Percentiles rank a stretch among this genome's conserved stretches.
phyloP scores from a whole-genome alignment of 2,888 invertebrate species.

The Exephanes ischioxanthus region DNA sequence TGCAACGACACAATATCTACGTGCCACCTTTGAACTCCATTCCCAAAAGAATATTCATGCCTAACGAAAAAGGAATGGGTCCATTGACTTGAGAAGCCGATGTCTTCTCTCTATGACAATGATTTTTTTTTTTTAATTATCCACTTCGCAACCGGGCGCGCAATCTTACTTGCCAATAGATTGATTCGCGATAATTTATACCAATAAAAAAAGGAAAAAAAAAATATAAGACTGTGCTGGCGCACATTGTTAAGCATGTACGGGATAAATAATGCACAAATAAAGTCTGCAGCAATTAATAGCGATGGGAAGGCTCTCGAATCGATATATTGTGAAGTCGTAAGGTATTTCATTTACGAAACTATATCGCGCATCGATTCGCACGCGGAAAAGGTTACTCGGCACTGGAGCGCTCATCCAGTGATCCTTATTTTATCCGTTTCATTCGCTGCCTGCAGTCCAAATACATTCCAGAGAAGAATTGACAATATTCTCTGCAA shows the following conservation, averaged over 20 bases:
- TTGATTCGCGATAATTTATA: slow-evolving; percentile 13
- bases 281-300: slow-evolving; percentile 26
- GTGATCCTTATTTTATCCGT: neutral
- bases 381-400: too few species aligned
- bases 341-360: neutral
- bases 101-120: neutral
- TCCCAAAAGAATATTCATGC: slow-evolving; percentile 67
- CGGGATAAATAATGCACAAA: slow-evolving; percentile 32
- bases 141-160: neutral
- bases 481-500: too few species aligned
- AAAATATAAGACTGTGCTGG: slow-evolving; percentile 28
- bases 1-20: slow-evolving; percentile 77
- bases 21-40: slow-evolving; percentile 74
- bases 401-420: too few species aligned
- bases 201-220: neutral
- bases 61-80: slow-evolving; percentile 44
- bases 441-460: too few species aligned
- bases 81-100: neutral
- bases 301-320: neutral
- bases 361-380: neutral
- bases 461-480: too few species aligned
- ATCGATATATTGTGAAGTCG: neutral
- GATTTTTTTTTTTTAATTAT: neutral
- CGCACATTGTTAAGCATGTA: slow-evolving; percentile 49
- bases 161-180: neutral